These are phyloP conservation scores for Porites lobata DNA, from an alignment of 92 coral and sea anemone genomes.

Conservation along the genomic window DNA sequence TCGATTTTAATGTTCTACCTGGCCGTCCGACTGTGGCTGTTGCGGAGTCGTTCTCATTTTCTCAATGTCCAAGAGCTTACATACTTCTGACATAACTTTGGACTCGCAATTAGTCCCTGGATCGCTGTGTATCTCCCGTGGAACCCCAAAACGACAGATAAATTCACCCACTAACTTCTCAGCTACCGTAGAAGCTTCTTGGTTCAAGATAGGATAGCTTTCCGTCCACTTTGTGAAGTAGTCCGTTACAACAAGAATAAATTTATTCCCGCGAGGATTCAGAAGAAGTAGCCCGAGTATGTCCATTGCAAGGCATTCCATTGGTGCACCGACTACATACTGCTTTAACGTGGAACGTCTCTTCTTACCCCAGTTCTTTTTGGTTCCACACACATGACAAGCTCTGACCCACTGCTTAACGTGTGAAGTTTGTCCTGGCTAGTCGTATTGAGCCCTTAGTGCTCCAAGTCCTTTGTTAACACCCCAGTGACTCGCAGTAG, in stretches of 20 bases:
- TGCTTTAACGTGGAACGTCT: slow-evolving; percentile 30
- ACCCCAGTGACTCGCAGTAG: slow-evolving; percentile 32
- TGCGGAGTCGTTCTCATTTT: slow-evolving; percentile 41
- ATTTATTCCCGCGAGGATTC: slow-evolving; percentile 44
- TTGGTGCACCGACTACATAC: slow-evolving; percentile 12
- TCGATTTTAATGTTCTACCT: slow-evolving; percentile 48
- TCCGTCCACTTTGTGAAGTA: slow-evolving; percentile 55
- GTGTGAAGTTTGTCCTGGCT: slow-evolving; percentile 59
- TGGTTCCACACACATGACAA: slow-evolving; percentile 69
- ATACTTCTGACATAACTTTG: slow-evolving; percentile 55
- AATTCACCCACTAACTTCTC: slow-evolving; percentile 59
- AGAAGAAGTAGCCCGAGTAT: too few species aligned
- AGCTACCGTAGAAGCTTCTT: slow-evolving; percentile 58
- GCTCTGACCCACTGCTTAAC: slow-evolving; percentile 55
- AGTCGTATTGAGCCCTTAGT: slow-evolving; percentile 47
- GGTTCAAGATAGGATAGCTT: slow-evolving; percentile 45
- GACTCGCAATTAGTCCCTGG: slow-evolving; percentile 65
- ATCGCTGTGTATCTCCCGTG: slow-evolving; percentile 40
- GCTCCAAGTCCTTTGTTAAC: slow-evolving; percentile 49
- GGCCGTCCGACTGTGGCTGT: slow-evolving; percentile 18
- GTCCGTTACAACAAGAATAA: slow-evolving; percentile 39
- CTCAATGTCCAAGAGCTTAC: slow-evolving; percentile 44
- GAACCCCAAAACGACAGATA: slow-evolving; percentile 1
- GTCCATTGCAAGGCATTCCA: too few species aligned
- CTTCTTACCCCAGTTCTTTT: slow-evolving; percentile 51